Evolutionary conservation across 2,888 invertebrate genomes (phyloP), one percentile per base, ranked within the genome.

Genomic region (Salpingus planirostris): DNA sequence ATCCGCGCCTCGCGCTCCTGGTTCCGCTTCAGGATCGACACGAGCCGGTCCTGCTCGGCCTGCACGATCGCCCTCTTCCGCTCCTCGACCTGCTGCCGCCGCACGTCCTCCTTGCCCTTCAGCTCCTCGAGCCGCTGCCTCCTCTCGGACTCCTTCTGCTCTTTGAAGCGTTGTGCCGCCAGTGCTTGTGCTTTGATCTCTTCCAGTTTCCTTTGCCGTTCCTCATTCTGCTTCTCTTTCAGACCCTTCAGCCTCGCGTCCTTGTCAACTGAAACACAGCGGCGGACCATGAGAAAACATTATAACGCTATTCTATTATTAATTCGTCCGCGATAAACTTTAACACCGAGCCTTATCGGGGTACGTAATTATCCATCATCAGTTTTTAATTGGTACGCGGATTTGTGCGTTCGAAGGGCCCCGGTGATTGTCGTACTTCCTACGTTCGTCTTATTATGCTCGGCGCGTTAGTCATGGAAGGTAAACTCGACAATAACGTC

Each of bases 141-240:
- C 33, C 90, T 71, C 60, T 90, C 89, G 47, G 84, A 82, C 60
- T 90, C 90, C 53, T 88, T 79, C 64, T 86, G 86, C 70, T 89
- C 89, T 28, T 90, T 78, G 67, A 87, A 88, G 58, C 80, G 80
- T 69, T 90, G 89, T 58, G 89, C 88, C 29, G 87, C 85, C 49
- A 87, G 74, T 36, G 89, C 89, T 68, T 90, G 89, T 60, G 84
- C 81, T 58, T 85, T 82, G 55, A 92, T 72, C 69, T 91, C 91
- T 62, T 90, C 89, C 59, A 91, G 72, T 66, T 88, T 85, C 60
- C 80, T 80, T 59, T 87, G 80, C 55, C 90, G 78, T 64, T 91
- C 91, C 59, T 85, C 86, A 70, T 89, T 86, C 65, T 91, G 89
- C 53, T 84, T 74, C 59, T 91, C 90, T 53, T 87, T 81, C 52